phyloP scores from a whole-genome alignment of 2,888 invertebrate species.

The Ormyrus rosae region DNA sequence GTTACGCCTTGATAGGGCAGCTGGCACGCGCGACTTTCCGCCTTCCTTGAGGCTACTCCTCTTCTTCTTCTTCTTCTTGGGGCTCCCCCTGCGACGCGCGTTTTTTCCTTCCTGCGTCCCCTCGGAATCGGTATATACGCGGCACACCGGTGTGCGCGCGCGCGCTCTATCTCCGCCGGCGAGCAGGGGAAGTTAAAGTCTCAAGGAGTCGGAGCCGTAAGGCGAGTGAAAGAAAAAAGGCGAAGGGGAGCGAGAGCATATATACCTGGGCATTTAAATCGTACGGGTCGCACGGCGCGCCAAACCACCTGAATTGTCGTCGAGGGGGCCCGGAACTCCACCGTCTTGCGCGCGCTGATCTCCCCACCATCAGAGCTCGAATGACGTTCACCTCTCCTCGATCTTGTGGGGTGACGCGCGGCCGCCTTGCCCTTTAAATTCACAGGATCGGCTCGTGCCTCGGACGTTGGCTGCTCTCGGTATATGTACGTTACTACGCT shows the following conservation, averaged over 20 bases:
- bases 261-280: conserved; percentile 74
- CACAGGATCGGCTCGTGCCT: conserved; percentile 30
- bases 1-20: conserved; percentile 74
- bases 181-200: conserved; percentile 47
- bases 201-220: conserved; percentile 50
- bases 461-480: conserved; percentile 47
- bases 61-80: conserved; percentile 52
- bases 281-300: conserved; percentile 43
- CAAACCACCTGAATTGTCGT: conserved; percentile 71
- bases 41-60: conserved; percentile 41
- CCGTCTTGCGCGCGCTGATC: conserved; percentile 16
- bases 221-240: conserved; percentile 6
- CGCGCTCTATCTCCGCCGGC: conserved; percentile 14
- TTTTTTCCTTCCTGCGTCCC: conserved; percentile 12
- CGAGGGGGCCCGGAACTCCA: conserved; percentile 64
- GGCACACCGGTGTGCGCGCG: background rate
- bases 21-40: conserved; percentile 71
- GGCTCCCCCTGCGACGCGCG: background rate
- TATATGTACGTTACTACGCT: background rate
- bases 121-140: conserved; percentile 6
- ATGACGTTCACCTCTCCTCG: conserved; percentile 56
- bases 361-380: background rate
- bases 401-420: conserved; percentile 60
- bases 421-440: conserved; percentile 52
- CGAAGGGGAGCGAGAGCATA: conserved; percentile 54